Evolutionary conservation across 2,797 vertebrate genomes (phyloP), one percentile per base, ranked within the genome.

Genomic region (Sebastes vulpes): DNA sequence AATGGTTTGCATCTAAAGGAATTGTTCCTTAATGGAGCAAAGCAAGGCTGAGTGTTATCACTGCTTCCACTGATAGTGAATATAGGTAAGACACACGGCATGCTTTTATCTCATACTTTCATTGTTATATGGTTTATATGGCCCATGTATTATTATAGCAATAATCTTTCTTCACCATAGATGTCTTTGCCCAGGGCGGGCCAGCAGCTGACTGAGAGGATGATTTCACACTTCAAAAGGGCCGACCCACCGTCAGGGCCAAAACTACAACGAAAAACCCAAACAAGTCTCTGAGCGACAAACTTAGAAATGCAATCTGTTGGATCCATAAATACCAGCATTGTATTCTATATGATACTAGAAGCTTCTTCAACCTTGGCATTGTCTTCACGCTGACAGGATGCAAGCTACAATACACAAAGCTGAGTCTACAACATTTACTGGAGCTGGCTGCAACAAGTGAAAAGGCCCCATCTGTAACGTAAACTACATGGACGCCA

Each of bases 101-200:
- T 14, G 11, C 9, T 65, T 29, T 61, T 77, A 63, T 65, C 14
- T 67, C 28, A 23, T 42, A 42, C 18, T 1, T 56, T 72, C 32
- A 81, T 50, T 75, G 50, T 63, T 77, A n/a, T 75, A 65, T 57
- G 23, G 46, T 29, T 63, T 77, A 16, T 75, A 65, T 53, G 23
- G 46, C 32, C 11, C 9, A 59, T 64, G 6, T 66, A 42, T 66
- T 42, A 46, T 28, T 21, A 25, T 10, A 14, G 21, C 7, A 72
- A 25, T 58, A 48, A 31, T 52, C 18, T 26, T 65, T 71, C 31
- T 71, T 60, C 59, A 52, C 9, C 58, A 59, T n/a, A n/a, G 21
- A 32, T 58, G 48, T 23, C 46, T 81, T 64, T 82, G 4, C 18
- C 52, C n/a, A 52, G 35, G 31, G 58, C 46, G 6, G 57, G 59